phyloP scores from a whole-genome alignment of 2,797 vertebrate genomes.

The Poecile montanus region DNA sequence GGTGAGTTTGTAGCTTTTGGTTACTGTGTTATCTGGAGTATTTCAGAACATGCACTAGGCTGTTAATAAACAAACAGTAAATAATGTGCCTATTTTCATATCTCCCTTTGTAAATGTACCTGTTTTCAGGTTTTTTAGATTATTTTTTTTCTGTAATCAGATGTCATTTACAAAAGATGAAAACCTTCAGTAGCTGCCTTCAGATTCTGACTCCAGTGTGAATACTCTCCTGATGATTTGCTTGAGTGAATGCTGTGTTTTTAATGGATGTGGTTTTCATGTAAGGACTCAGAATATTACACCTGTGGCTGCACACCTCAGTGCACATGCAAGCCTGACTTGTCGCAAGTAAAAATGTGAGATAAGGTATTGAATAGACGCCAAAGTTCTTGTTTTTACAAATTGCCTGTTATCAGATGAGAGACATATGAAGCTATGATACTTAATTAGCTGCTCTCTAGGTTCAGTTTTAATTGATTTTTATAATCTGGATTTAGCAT shows the following conservation, averaged over 20 bases:
- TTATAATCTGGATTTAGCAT: neutral
- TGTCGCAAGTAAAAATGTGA: conserved; percentile 30
- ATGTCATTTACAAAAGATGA: neutral
- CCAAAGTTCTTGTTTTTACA: neutral
- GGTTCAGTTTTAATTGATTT: neutral
- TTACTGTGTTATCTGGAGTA: neutral
- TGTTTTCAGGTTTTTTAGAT: neutral
- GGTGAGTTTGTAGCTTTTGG: neutral
- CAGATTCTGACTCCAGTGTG: neutral
- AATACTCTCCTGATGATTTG: neutral
- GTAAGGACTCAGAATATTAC: neutral
- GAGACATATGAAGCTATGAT: neutral
- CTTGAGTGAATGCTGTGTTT: neutral
- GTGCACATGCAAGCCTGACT: neutral
- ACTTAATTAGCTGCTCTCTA: neutral
- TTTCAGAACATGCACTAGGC: neutral
- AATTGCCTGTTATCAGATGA: neutral
- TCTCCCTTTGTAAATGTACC: neutral
- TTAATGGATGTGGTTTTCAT: neutral
- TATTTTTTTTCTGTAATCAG: neutral
- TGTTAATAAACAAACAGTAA: neutral
- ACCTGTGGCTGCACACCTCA: neutral
- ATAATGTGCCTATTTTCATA: neutral
- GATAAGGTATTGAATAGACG: neutral
- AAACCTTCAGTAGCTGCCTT: neutral